phyloP scores from a whole-genome alignment of 2,113 vertebrate genomes.

The Hippocampus comes region DNA sequence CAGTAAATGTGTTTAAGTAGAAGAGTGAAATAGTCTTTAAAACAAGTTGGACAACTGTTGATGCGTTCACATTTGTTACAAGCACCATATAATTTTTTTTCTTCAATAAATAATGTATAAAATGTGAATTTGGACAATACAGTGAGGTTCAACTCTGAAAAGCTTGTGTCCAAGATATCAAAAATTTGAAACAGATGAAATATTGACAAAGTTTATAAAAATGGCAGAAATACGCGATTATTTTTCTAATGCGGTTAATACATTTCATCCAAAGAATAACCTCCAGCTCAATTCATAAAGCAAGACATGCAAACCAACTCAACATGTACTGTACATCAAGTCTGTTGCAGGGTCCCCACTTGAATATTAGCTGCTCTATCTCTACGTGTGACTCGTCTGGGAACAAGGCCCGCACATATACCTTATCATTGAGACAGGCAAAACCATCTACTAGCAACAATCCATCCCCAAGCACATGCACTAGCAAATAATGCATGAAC shows the following conservation, averaged over 20 bases:
- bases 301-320: background rate
- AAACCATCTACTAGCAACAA: constrained; percentile 32
- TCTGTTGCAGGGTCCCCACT: constrained; percentile 60
- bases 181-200: background rate
- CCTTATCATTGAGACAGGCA: constrained; percentile 34
- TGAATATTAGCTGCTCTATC: constrained; percentile 75
- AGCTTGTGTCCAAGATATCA: constrained; percentile 1
- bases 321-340: constrained; percentile 19
- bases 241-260: background rate
- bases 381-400: constrained; percentile 67
- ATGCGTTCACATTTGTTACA: background rate
- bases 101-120: background rate
- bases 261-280: background rate
- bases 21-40: background rate
- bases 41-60: background rate
- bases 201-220: background rate
- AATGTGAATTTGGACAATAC: background rate
- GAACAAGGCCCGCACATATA: constrained; percentile 64
- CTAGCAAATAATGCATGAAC: background rate
- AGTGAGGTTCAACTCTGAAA: background rate
- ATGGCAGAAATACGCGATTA: background rate
- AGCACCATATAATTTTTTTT: background rate
- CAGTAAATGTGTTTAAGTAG: background rate
- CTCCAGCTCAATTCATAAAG: background rate
- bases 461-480: background rate